These are phyloP conservation scores for Palythoa caribaeorum DNA, from an alignment of 92 coral and sea anemone genomes.

Conservation along the genomic window DNA sequence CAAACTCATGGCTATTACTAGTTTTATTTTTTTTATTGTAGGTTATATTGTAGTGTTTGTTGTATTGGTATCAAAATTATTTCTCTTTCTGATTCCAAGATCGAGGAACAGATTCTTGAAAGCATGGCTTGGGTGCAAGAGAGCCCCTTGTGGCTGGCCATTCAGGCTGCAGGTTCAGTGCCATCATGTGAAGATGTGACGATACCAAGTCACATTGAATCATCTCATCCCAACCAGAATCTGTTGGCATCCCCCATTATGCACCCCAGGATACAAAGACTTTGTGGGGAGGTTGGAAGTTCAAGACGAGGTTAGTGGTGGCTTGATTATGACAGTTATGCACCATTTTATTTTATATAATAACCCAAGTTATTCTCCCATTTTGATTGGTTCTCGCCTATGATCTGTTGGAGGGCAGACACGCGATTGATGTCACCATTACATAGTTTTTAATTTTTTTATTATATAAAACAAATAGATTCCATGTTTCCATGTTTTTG, in stretches of 20 bases:
- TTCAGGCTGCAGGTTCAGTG: constrained; percentile 81
- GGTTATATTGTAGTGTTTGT: not conserved
- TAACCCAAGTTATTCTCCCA: too few species aligned
- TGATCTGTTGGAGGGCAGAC: too few species aligned
- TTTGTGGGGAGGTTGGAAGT: constrained; percentile 89
- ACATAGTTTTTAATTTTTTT: too few species aligned
- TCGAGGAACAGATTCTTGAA: constrained; percentile 95
- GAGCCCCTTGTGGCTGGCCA: constrained; percentile 93
- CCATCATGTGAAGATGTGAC: constrained; percentile 98
- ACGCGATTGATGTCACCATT: too few species aligned
- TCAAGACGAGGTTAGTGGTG: constrained; percentile 57
- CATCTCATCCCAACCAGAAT: constrained; percentile 75
- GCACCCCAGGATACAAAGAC: constrained; percentile 96
- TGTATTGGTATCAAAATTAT: not conserved
- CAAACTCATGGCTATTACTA: too few species aligned
- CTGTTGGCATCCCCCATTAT: constrained; percentile 90
- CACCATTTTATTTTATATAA: too few species aligned
- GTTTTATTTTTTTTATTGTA: too few species aligned
- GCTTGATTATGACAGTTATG: too few species aligned
- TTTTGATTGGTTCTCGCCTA: too few species aligned
- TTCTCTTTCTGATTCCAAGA: constrained; percentile 54
- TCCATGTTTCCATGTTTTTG: too few species aligned
- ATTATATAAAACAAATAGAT: too few species aligned
- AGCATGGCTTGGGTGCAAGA: constrained; percentile 91
- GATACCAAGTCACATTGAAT: constrained; percentile 84